A percentile compares a stretch with the other conserved stretches of the same genome.
These are phyloP conservation scores for Dynastes grantii DNA, from an alignment of 2,888 invertebrate species.

Conservation along the genomic window DNA sequence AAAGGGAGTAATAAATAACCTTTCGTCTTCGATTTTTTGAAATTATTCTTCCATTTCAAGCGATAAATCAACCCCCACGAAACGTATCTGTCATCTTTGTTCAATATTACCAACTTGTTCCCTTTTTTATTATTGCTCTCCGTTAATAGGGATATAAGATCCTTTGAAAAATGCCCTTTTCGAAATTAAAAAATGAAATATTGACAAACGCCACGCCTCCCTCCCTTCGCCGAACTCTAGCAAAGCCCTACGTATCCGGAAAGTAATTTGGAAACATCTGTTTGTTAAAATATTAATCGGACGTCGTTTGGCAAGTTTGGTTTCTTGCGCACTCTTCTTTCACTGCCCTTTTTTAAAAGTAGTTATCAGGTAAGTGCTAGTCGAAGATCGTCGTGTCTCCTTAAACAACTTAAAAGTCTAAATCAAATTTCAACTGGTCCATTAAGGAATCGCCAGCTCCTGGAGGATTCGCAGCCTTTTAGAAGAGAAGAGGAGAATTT, in stretches of 20 bases:
- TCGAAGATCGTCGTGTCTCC: too few relatives aligned
- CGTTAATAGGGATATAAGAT: slow-evolving; percentile 31
- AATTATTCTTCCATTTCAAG: not conserved
- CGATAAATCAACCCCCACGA: slow-evolving; percentile 42
- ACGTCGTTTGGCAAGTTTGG: not conserved
- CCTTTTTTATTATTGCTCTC: slow-evolving; percentile 1
- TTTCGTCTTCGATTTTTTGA: too few relatives aligned
- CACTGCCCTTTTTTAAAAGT: too few relatives aligned
- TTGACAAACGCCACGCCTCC: slow-evolving; percentile 31
- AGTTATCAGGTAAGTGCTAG: too few relatives aligned
- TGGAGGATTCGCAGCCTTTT: too few relatives aligned
- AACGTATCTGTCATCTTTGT: slow-evolving; percentile 51
- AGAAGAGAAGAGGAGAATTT: too few relatives aligned
- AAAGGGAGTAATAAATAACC: too few relatives aligned
- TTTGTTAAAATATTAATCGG: slow-evolving; percentile 36
- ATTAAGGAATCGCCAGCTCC: too few relatives aligned
- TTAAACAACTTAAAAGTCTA: too few relatives aligned
- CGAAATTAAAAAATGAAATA: slow-evolving; percentile 47
- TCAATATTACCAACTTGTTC: slow-evolving; percentile 18
- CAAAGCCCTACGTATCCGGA: not conserved
- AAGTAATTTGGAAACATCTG: slow-evolving; percentile 41
- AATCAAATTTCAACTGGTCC: too few relatives aligned
- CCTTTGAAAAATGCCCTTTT: slow-evolving; percentile 36
- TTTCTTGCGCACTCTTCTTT: too few relatives aligned
- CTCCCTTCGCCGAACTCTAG: not conserved